Percentiles rank a stretch among this genome's conserved stretches.
Conservation (phyloP, 1,140 invertebrate species). For the Delia radicum region DNA sequence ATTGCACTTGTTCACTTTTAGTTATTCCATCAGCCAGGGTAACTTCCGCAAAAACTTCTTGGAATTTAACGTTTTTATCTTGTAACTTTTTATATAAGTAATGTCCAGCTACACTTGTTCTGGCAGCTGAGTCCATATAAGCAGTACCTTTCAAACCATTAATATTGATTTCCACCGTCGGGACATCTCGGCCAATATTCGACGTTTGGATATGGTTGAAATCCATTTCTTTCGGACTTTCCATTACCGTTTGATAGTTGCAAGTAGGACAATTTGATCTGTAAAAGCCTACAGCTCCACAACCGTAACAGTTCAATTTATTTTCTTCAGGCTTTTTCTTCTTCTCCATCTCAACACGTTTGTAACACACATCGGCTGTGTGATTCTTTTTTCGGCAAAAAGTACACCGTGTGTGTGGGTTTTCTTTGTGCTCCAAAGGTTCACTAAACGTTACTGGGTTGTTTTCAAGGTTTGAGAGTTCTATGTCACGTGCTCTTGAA, state of each 20-base stretch:
- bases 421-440: neutral
- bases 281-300: constrained; percentile 9
- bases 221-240: constrained; percentile 17
- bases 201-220: constrained; percentile 3
- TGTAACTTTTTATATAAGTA: constrained; percentile 6
- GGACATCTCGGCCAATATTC: constrained; percentile 18
- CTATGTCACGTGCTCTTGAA: neutral
- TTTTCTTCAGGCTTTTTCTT: neutral
- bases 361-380: neutral
- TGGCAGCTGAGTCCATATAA: constrained; percentile 23
- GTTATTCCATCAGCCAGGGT: constrained; percentile 15
- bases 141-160: constrained; percentile 24
- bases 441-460: neutral
- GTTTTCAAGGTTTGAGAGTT: constrained; percentile 8
- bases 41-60: constrained; percentile 14
- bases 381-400: constrained; percentile 26
- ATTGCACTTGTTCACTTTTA: neutral
- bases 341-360: constrained; percentile 12
- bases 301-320: neutral
- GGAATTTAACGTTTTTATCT: neutral
- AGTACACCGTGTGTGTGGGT: neutral
- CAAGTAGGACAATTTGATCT: constrained; percentile 16
- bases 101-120: constrained; percentile 24
- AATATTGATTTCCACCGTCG: constrained; percentile 17
- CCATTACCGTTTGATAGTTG: neutral